Evolutionary conservation across 2,797 vertebrate genomes (phyloP).

Genomic region (Sitta carolinensis): DNA sequence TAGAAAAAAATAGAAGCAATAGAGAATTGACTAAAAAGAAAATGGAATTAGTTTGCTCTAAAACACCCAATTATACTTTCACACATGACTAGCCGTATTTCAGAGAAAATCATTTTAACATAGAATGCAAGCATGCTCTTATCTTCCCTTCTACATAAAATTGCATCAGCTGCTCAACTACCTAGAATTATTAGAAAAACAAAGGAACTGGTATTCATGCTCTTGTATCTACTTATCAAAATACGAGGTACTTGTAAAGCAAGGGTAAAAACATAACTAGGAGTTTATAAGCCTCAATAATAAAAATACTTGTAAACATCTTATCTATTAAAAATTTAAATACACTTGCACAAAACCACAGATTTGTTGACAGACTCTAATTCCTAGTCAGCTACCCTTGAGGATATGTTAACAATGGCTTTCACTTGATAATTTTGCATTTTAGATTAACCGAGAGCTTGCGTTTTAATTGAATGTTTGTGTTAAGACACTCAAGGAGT

Average conservation of each 20-base stretch:
- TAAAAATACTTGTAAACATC: background rate
- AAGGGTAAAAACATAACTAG: background rate
- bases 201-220: background rate
- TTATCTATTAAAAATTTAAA: background rate
- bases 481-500: background rate
- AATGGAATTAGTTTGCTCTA: background rate
- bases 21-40: background rate
- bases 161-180: background rate
- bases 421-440: background rate
- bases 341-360: background rate
- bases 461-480: background rate
- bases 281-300: background rate
- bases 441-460: constrained; percentile 1
- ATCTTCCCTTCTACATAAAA: background rate
- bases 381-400: background rate
- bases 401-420: background rate
- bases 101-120: background rate
- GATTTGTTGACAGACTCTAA: background rate
- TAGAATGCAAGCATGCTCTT: background rate
- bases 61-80: background rate
- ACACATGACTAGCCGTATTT: background rate
- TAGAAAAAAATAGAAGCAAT: background rate
- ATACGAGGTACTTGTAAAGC: background rate
- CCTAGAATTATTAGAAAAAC: background rate
- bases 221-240: background rate